Conservation (phyloP, 2,797 vertebrate species). For the Masticophis lateralis region DNA sequence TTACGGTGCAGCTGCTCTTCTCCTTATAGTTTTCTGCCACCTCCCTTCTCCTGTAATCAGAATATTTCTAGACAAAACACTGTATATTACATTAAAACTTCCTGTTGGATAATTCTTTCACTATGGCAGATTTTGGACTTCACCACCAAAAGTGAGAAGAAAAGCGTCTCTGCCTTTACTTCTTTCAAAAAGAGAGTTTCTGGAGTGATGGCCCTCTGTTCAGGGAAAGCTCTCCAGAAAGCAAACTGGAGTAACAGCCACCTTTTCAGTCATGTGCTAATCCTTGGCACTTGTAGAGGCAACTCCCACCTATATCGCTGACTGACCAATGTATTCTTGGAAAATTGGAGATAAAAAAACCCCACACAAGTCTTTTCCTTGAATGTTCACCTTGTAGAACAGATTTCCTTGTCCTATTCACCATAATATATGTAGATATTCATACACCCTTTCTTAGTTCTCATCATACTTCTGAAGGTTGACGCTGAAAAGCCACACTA, state of each 20-base stretch:
- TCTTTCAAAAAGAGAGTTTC: neutral
- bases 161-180: neutral
- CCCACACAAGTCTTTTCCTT: neutral
- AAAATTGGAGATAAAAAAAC: neutral
- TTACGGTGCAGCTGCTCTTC: neutral
- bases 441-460: neutral
- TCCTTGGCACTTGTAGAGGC: neutral
- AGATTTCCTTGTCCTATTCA: neutral
- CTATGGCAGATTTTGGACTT: neutral
- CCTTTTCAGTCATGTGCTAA: neutral
- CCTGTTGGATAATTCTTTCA: neutral
- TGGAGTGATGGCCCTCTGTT: neutral
- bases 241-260: no score
- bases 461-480: neutral
- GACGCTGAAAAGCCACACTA: neutral
- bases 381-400: neutral
- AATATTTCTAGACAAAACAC: neutral
- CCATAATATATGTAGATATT: neutral
- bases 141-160: neutral
- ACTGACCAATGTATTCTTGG: no score
- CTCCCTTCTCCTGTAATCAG: neutral
- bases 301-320: neutral
- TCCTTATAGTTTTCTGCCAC: neutral
- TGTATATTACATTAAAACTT: no score
- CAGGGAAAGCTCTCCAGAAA: neutral